Base-by-base conservation (phyloP, 2,113 vertebrate genomes). In the Erinaceus europaeus region DNA sequence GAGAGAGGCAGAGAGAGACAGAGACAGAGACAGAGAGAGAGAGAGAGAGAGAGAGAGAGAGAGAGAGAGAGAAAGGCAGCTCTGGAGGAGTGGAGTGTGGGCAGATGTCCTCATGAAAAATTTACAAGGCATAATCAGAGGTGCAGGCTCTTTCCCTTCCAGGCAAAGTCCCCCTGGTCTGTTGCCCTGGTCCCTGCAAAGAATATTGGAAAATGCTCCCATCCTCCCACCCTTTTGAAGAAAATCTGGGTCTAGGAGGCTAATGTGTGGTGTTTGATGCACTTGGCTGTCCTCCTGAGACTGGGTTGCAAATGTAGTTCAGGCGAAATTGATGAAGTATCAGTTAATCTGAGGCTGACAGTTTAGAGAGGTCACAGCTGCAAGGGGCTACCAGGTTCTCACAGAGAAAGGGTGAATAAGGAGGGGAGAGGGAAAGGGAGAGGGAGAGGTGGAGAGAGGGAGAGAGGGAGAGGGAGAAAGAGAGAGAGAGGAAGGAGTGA, bases 101-200 rank as follows among this genome's bases (percentile, higher is more conserved):
- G 97, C 97, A 98, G 98, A 98, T 98, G 98, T 96, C 95, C 94
- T 98, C 96, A 98, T 98, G 98, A 98, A 98, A 98, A 97, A 98
- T 98, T 97, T 96, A 98, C 0, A 4, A 96, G 94, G 94, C 97
- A 94, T 91, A 91, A 96, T 96, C 96, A 96, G 97, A 97, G 76
- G 93, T 97, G 86, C 83, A 29, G 83, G 62, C 73, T 74, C 81
- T 0, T 4, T 68, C 91, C 84, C 85, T 92, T 53, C 23, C 0
- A n/a, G 81, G 78, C 27, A 1, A 4, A 21, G 12, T 11, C 57
- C 72, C 65, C 29, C 11, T 2, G 86, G 80, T 76, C 77, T 75
- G 91, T 61, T 74, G 81, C 89, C 77, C 79, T 84, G 93, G 88
- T 65, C 94, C 84, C 68, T 69, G 69, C 23, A 78, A n/a, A 86